Evolutionary conservation across 2,113 vertebrate species (phyloP).

Genomic region (Silurus asotus): DNA sequence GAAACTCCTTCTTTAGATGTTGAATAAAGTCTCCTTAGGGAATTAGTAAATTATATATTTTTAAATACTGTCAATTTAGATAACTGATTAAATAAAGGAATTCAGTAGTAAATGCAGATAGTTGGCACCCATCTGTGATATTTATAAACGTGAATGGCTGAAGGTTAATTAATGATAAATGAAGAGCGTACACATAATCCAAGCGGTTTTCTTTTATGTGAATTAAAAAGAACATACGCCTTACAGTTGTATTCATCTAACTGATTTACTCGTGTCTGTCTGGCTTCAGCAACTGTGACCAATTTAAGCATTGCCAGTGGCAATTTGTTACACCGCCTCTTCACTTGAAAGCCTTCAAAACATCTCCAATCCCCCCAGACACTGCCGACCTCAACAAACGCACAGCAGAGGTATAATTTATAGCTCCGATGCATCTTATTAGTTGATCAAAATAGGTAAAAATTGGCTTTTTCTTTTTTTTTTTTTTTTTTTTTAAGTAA

Average conservation of each 20-base stretch:
- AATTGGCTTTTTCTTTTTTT: neutral
- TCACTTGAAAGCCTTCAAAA: constrained; percentile 37
- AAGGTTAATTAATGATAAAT: constrained; percentile 21
- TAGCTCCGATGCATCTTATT: constrained; percentile 1
- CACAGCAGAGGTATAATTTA: constrained; percentile 24
- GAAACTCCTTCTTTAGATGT: neutral
- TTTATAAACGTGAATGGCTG: neutral
- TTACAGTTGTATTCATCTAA: constrained; percentile 18
- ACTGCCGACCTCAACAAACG: neutral
- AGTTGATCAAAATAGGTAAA: constrained; percentile 16
- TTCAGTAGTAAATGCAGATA: neutral
- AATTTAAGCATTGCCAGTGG: constrained; percentile 29
- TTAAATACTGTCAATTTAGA: neutral
- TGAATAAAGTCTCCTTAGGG: neutral
- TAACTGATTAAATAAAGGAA: neutral
- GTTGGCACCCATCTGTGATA: neutral
- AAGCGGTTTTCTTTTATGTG: neutral
- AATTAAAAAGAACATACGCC: neutral
- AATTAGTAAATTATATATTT: neutral
- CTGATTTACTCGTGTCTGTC: constrained; percentile 40
- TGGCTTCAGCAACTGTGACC: constrained; percentile 40
- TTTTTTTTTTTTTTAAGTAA: neutral
- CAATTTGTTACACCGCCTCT: constrained; percentile 5
- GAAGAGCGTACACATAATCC: neutral
- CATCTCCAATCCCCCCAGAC: constrained; percentile 9